These are phyloP conservation scores for Pelmatolapia mariae DNA, from an alignment of 2,113 vertebrate species.

Conservation along the genomic window DNA sequence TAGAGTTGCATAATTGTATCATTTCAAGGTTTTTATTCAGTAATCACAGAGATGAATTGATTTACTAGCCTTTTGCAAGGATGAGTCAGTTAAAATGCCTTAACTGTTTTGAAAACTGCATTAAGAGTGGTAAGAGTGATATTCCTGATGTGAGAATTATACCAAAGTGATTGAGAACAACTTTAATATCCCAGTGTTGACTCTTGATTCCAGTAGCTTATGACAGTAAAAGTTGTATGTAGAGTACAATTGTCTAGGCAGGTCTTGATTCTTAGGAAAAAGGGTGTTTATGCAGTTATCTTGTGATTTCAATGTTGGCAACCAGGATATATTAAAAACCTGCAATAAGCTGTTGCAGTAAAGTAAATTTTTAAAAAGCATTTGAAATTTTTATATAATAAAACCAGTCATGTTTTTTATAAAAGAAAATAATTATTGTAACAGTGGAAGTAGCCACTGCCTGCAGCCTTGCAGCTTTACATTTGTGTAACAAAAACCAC, in stretches of 20 bases:
- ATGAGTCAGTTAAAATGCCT: not conserved
- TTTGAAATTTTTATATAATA: not conserved
- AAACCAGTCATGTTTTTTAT: not conserved
- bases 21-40: not conserved
- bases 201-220: not conserved
- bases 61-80: not conserved
- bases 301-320: not conserved
- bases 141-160: not conserved
- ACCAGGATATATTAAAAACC: not conserved
- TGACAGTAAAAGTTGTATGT: not conserved
- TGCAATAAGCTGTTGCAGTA: not conserved
- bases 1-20: not conserved
- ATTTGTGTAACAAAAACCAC: not conserved
- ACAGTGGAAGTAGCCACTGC: not conserved
- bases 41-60: not conserved
- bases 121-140: rapidly evolving
- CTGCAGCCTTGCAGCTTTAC: not conserved
- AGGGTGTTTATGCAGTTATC: not conserved
- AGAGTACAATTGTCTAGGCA: not conserved
- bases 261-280: not conserved
- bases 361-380: not conserved
- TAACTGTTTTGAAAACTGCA: not conserved
- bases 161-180: not conserved
- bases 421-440: not conserved
- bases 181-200: not conserved